Percentiles rank a stretch among this genome's conserved stretches.
Evolutionary conservation across 2,797 vertebrate genomes (phyloP).

Genomic region (Kryptolebias ocellatus): DNA sequence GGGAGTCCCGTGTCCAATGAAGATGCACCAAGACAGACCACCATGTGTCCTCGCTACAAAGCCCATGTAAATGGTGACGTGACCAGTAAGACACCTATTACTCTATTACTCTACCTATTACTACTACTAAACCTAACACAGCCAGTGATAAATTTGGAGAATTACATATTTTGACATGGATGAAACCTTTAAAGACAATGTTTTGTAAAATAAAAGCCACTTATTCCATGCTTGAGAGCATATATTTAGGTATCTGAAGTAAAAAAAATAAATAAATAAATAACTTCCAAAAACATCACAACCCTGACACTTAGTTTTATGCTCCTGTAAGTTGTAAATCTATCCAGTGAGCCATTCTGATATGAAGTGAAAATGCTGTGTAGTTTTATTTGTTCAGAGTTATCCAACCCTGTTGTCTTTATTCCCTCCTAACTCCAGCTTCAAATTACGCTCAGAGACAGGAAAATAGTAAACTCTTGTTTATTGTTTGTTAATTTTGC

Average conservation of each 20-base stretch:
- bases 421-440: neutral
- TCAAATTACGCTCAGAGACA: too few species aligned
- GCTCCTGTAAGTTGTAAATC: too few species aligned
- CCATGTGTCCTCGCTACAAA: constrained; percentile 91
- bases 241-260: neutral
- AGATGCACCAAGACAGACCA: constrained; percentile 92
- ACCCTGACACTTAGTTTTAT: too few species aligned
- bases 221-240: neutral
- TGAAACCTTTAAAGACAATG: too few species aligned
- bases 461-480: too few species aligned
- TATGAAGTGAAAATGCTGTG: too few species aligned
- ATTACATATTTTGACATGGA: neutral
- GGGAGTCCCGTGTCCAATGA: constrained; percentile 93
- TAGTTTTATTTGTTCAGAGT: too few species aligned
- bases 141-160: neutral
- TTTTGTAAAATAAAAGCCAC: neutral
- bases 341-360: neutral
- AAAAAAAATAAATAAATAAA: too few species aligned
- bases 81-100: constrained; percentile 76
- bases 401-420: neutral
- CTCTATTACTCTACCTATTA: neutral
- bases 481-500: too few species aligned
- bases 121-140: neutral
- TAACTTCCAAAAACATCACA: too few species aligned
- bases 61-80: constrained; percentile 83